Conservation (phyloP, 30 jellyfish, hydroid and myxozoan genomes). For the Aurelia aurita complex sp. Pacific region DNA sequence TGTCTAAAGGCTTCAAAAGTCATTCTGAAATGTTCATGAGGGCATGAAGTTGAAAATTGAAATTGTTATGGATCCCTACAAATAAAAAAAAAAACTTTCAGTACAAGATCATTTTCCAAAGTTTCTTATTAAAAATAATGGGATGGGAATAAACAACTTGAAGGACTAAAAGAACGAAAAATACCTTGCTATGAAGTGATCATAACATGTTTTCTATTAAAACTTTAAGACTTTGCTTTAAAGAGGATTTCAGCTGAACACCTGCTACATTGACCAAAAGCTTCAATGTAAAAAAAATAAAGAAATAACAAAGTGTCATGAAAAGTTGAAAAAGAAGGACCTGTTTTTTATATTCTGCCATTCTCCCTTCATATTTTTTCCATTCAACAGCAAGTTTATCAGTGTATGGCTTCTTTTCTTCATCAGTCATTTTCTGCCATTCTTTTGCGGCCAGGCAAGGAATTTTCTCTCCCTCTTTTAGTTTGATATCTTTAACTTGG, state of each 20-base stretch:
- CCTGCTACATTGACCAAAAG: neutral
- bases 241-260: neutral
- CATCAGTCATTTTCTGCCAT: conserved; percentile 81
- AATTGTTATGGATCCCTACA: too few species aligned
- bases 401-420: conserved; percentile 64
- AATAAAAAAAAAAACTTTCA: too few species aligned
- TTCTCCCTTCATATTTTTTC: conserved; percentile 58
- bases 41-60: too few species aligned
- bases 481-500: conserved; percentile 33
- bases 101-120: too few species aligned
- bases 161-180: too few species aligned
- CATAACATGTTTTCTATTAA: too few species aligned
- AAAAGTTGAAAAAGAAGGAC: neutral
- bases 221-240: too few species aligned
- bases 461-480: conserved; percentile 75
- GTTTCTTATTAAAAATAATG: too few species aligned
- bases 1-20: too few species aligned
- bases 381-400: conserved; percentile 71
- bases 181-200: too few species aligned
- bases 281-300: neutral
- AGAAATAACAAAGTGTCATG: neutral
- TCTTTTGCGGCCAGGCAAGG: conserved; percentile 79
- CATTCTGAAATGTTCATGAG: too few species aligned
- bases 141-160: too few species aligned
- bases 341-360: conserved; percentile 62